A percentile compares a stretch with the other conserved stretches of the same genome.
Conservation (phyloP, 2,888 invertebrate species). For the Nipponacmea schrenckii region DNA sequence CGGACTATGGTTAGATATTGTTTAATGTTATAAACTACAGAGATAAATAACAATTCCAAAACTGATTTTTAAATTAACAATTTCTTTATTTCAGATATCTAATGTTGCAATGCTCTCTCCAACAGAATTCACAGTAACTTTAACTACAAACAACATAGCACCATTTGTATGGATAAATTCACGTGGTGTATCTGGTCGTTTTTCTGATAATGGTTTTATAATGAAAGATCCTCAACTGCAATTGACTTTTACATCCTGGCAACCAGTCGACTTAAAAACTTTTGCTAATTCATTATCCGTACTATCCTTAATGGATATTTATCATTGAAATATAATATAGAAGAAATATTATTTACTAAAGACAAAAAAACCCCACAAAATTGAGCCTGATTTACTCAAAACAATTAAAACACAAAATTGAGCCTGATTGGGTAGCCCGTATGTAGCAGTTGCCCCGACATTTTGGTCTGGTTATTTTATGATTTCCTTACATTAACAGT, state of each 20-base stretch:
- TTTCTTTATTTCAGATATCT: slow-evolving; percentile 37
- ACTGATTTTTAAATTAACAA: no score
- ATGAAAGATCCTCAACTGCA: slow-evolving; percentile 54
- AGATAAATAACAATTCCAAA: no score
- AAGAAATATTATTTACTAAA: no score
- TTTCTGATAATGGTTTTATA: slow-evolving; percentile 81
- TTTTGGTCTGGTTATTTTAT: no score
- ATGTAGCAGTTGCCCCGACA: no score
- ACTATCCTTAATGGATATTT: slow-evolving; percentile 48
- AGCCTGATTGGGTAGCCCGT: no score
- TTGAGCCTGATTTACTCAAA: no score
- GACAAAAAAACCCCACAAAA: no score
- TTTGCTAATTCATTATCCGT: slow-evolving; percentile 39
- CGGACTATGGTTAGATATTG: no score
- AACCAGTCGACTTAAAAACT: slow-evolving; percentile 27
- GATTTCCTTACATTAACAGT: no score
- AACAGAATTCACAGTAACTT: slow-evolving; percentile 38
- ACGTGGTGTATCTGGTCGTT: slow-evolving; percentile 72
- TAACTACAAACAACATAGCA: slow-evolving; percentile 54
- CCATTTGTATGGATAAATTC: slow-evolving; percentile 66
- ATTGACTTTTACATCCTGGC: slow-evolving; percentile 49
- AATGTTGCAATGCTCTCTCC: slow-evolving; percentile 31
- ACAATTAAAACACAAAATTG: no score
- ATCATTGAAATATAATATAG: slow-evolving; percentile 11
- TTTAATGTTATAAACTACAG: no score